Evolutionary conservation across 1,140 invertebrate species (phyloP), one percentile per base, ranked within the genome.

Genomic region (Hestina assimilis): DNA sequence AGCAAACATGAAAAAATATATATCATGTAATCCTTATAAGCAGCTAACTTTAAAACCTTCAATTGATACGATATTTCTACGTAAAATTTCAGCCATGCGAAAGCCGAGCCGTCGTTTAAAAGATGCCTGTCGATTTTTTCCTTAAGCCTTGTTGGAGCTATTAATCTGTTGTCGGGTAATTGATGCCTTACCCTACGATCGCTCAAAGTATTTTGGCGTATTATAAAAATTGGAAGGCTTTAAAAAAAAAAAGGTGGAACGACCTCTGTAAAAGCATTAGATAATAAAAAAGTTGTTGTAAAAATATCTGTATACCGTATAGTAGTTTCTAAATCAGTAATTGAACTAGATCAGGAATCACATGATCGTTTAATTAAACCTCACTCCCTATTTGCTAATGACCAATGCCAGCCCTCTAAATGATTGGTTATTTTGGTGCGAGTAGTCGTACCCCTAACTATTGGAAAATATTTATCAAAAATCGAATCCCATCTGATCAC

Each of bases 81-180:
- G 19, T 38, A 3, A 19, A 17, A 19, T 8, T 19, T 3, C 15
- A 19, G 15, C n/a, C n/a, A n/a, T n/a, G n/a, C n/a, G n/a, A 5
- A 8, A 19, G 8, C 15, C 15, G 15, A 8, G 8, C 14, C 9
- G 31, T n/a, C n/a, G n/a, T n/a, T n/a, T n/a, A n/a, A n/a, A 19
- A 59, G 35, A 45, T 33, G 43, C 33, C 15, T 35, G 41, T 28
- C 50, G 55, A 51, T 50, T 56, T 62, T 59, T 57, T 59, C 59
- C 52, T 31, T 38, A 42, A 46, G 31, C 35, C 40, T 48, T 56
- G 33, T 50, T 52, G 4, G 21, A 63, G 54, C 57, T 55, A 61
- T 64, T 67, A 62, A 59, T 62, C 52, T 40, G 56, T 59, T 64
- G 41, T 31, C 28, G 54, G 50, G 54, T 66, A 66, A 64, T 63